A percentile compares a stretch with the other conserved stretches of the same genome.
Conservation (phyloP, 1,140 invertebrate species). For the Eueides isabella region DNA sequence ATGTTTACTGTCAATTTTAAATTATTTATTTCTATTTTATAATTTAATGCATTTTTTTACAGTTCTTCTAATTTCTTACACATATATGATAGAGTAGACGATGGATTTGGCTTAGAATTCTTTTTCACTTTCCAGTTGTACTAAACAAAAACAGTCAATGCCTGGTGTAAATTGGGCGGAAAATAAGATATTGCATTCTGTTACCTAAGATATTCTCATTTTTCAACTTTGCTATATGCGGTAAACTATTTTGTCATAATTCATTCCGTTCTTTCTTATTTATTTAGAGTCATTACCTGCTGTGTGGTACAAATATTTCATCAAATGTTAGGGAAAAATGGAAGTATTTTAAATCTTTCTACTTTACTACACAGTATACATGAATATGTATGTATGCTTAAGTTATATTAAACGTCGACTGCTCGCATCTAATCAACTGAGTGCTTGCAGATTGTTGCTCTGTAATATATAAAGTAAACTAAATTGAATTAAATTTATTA, state of each 20-base stretch:
- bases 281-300: too few species aligned
- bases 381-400: background rate
- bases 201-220: too few species aligned
- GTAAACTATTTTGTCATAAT: background rate
- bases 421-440: conserved; percentile 6
- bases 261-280: too few species aligned
- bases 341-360: background rate
- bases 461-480: background rate
- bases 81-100: background rate
- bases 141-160: too few species aligned
- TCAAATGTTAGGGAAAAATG: too few species aligned
- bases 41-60: too few species aligned
- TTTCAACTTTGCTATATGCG: accelerated
- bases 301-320: background rate
- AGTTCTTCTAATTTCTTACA: too few species aligned
- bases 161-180: too few species aligned
- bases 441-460: conserved; percentile 2
- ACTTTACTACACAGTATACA: background rate
- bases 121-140: too few species aligned
- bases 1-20: background rate
- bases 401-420: conserved; percentile 4
- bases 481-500: background rate
- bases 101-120: background rate
- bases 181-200: too few species aligned
- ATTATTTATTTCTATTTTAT: too few species aligned